Conservation (phyloP, 37 sponge, comb jelly and placozoan species). For the Geodia barretti region DNA sequence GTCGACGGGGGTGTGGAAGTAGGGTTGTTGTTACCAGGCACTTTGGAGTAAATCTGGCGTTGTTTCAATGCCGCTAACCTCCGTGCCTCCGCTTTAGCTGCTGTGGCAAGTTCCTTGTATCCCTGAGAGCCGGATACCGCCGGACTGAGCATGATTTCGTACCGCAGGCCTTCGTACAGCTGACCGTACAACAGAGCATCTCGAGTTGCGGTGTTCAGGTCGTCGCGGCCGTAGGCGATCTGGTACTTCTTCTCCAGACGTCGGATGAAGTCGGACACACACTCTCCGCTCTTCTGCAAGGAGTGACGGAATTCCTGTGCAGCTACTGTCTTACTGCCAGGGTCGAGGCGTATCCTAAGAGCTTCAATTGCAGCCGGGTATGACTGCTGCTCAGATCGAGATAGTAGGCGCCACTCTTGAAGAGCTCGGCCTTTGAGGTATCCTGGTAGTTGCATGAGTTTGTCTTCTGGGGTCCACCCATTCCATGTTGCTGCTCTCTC, state of each 20-base stretch:
- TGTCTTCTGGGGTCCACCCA: not conserved
- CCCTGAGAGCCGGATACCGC: constrained; percentile 7
- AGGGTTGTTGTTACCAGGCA: not conserved
- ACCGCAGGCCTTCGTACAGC: constrained; percentile 12
- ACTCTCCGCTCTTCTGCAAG: not conserved
- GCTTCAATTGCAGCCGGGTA: not conserved
- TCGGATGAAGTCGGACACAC: not conserved
- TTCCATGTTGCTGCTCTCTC: not conserved
- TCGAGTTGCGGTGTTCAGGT: not conserved
- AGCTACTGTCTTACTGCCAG: not conserved
- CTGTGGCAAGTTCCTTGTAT: not conserved
- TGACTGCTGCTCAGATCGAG: not conserved
- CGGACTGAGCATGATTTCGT: not conserved
- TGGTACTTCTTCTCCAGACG: not conserved
- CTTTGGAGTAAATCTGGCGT: not conserved
- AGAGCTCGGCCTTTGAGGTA: not conserved
- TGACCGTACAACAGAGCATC: not conserved
- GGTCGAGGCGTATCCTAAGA: not conserved
- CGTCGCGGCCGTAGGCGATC: constrained; percentile 1
- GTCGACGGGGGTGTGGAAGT: not conserved
- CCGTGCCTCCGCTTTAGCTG: constrained; percentile 12
- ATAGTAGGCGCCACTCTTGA: not conserved
- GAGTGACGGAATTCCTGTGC: not conserved
- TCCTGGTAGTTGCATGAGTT: not conserved
- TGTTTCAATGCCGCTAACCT: not conserved